Conservation (phyloP, 2,888 invertebrate genomes). For the Drepanosiphum platanoidis region DNA sequence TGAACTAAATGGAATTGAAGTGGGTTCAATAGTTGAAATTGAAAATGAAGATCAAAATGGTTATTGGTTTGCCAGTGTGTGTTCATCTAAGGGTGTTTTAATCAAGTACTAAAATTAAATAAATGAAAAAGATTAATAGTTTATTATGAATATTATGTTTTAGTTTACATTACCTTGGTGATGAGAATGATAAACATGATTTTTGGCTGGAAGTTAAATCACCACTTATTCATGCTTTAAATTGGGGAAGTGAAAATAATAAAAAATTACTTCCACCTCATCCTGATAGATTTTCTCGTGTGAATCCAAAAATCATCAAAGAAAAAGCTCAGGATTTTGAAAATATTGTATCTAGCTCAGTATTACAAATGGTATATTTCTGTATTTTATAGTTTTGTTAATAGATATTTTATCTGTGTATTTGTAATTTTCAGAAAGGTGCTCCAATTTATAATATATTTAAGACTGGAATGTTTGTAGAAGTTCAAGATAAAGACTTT, state of each 20-base stretch:
- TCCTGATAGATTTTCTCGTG: slow-evolving; percentile 36
- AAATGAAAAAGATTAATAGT: background rate
- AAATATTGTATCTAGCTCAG: slow-evolving; percentile 12
- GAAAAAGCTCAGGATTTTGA: slow-evolving; percentile 47
- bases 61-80: slow-evolving; percentile 51
- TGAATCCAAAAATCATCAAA: slow-evolving; percentile 23
- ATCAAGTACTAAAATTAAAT: background rate
- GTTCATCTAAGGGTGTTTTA: slow-evolving; percentile 39
- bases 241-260: slow-evolving; percentile 53
- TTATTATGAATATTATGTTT: background rate
- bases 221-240: slow-evolving; percentile 43
- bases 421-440: slow-evolving; percentile 31
- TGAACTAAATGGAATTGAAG: slow-evolving; percentile 52
- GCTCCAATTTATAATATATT: slow-evolving; percentile 54
- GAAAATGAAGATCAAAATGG: slow-evolving; percentile 40
- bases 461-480: slow-evolving; percentile 47
- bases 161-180: slow-evolving; percentile 49
- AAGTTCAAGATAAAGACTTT: slow-evolving; percentile 57
- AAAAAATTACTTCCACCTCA: slow-evolving; percentile 46
- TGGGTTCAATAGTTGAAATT: slow-evolving; percentile 38
- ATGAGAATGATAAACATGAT: slow-evolving; percentile 39
- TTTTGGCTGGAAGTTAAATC: slow-evolving; percentile 46
- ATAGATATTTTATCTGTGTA: background rate
- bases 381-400: too few species aligned
- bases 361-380: slow-evolving; percentile 40